Evolutionary conservation across 2,888 invertebrate species (phyloP), one percentile per base, ranked within the genome.

Genomic region (Trisateles emortualis): DNA sequence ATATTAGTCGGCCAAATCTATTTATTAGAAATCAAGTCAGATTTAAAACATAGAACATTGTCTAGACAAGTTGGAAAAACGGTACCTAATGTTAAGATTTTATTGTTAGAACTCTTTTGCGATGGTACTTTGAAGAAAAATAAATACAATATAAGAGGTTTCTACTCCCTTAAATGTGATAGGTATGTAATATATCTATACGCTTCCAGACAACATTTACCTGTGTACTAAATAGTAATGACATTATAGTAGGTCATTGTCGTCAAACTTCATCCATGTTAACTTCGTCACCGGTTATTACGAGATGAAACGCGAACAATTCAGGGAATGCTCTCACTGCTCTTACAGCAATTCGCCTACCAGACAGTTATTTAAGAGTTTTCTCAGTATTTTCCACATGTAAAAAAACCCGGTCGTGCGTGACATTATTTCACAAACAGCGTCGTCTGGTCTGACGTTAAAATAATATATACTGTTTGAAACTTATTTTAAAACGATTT

Each of bases 241-340:
- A 30, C 26, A 30, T 30, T 14, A 10, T 30, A 24, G n/a, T 26
- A 4, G 9, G 17, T 13, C 17, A 3, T 10, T 17, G 19, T 32
- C 22, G 10, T 8, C 43, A 26, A 32, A 33, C n/a, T 32, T 43
- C 8, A 10, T 33, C 2, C 43, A 43, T 43, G 2, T 19, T 16
- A 32, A 8, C 22, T 5, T 26, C 26, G 26, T 26, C 6, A 26
- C 30, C 13, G 10, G 11, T 43, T 16, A 16, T 38, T 39, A 39
- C 32, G 22, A 38, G 30, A 43, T 19, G 39, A 39, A 32, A 47
- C 32, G 39, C n/a, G 36, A 51, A 51, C 24, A 26, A 26, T 40
- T 40, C 22, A 39, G 39, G 22, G 19, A 22, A 10, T 36, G 22
- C 17, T 39, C 22, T 17, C 22, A 22, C 22, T 3, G 22, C 11